These are phyloP conservation scores for Sympetrum striolatum DNA, from an alignment of 2,888 invertebrate species.

Conservation along the genomic window DNA sequence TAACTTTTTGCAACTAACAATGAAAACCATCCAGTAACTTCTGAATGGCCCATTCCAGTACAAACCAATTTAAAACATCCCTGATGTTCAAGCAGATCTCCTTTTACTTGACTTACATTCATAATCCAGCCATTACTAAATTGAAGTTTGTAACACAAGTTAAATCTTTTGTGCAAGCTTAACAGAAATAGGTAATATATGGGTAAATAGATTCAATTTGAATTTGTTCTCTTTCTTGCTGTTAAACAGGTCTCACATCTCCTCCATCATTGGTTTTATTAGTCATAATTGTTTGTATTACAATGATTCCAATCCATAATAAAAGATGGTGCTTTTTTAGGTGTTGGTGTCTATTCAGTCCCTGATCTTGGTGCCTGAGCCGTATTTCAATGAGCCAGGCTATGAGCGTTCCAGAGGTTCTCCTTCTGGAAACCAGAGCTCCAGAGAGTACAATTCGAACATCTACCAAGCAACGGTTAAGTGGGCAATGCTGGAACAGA, in stretches of 20 bases:
- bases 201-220: neutral
- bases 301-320: neutral
- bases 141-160: too few species aligned
- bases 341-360: constrained; percentile 93
- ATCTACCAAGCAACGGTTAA: constrained; percentile 93
- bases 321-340: constrained; percentile 57
- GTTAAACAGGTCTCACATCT: neutral
- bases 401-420: constrained; percentile 91
- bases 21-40: too few species aligned
- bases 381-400: constrained; percentile 94
- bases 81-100: too few species aligned
- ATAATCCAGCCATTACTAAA: too few species aligned
- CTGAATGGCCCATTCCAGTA: too few species aligned
- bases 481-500: constrained; percentile 96
- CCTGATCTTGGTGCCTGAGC: constrained; percentile 88
- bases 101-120: too few species aligned
- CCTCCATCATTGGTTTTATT: neutral
- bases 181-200: too few species aligned
- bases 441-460: constrained; percentile 93
- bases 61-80: too few species aligned
- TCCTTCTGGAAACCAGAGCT: constrained; percentile 85
- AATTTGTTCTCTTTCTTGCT: neutral
- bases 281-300: neutral
- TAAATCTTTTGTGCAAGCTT: too few species aligned
- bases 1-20: too few species aligned